Evolutionary conservation across 2,113 vertebrate genomes (phyloP).

Genomic region (Monopterus albus): DNA sequence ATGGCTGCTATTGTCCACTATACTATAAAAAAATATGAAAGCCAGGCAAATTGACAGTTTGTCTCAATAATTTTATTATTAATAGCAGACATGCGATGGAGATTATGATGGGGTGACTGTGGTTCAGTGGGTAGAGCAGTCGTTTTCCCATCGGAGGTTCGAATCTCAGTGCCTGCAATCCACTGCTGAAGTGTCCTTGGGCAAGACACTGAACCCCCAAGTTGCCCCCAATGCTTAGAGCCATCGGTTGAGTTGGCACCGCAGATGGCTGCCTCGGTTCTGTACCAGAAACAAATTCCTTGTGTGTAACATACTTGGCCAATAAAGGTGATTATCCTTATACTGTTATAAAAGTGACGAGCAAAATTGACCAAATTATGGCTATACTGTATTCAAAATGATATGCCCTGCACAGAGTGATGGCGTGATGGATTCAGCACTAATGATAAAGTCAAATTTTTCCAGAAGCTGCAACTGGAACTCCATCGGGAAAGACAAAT

Average conservation of each 20-base stretch:
- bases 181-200: too few species aligned
- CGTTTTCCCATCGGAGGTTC: too few species aligned
- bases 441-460: slow-evolving; percentile 52
- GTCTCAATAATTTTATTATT: slow-evolving; percentile 67
- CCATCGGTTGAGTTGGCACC: too few species aligned
- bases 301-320: too few species aligned
- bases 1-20: not conserved
- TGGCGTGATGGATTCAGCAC: slow-evolving; percentile 54
- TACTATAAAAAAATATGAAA: slow-evolving; percentile 51
- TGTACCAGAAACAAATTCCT: too few species aligned
- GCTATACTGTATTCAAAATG: slow-evolving; percentile 58
- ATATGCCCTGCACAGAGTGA: slow-evolving; percentile 50
- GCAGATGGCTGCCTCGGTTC: too few species aligned
- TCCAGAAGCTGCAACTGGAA: slow-evolving; percentile 57
- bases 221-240: too few species aligned
- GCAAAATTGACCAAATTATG: slow-evolving; percentile 61
- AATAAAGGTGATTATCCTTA: too few species aligned
- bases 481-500: slow-evolving; percentile 52
- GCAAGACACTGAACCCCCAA: too few species aligned
- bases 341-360: slow-evolving; percentile 59
- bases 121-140: too few species aligned
- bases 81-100: slow-evolving; percentile 46
- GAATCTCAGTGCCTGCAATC: too few species aligned
- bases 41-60: slow-evolving; percentile 50
- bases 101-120: too few species aligned